Base-by-base conservation (phyloP, 2,888 invertebrate genomes). In the Drosophila aldrichi region DNA sequence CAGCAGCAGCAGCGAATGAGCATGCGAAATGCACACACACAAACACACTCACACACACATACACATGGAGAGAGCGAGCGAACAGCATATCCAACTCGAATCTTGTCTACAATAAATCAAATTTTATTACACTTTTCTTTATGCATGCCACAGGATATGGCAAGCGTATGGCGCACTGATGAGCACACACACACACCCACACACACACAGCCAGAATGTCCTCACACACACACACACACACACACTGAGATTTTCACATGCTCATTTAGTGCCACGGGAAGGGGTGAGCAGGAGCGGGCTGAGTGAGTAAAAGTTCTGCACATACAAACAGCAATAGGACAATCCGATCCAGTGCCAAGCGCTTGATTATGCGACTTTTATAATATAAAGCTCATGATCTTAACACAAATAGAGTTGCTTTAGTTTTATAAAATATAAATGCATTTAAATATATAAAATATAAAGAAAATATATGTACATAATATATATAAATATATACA, bases 81-180 rank as follows among this genome's bases (percentile, higher is more conserved):
- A 74, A 61, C 79, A 76, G 78, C 81, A 90, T 81, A 91, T 91
- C 91, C 92, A 91, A 82, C 92, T 91, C 90, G 91, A 92, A 92
- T 92, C 92, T 92, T 92, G 93, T 92, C 93, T 90, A 91, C 91
- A 92, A 92, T 92, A 92, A 92, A 92, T 92, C 93, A 92, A 92
- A 93, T 93, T 93, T 92, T 92, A 92, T 92, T 93, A 93, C 92
- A 92, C 91, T 93, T 92, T 92, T 92, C 92, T 93, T 93, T 92
- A 93, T 92, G 91, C 91, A 91, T 91, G 87, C 89, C 81, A 89
- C 89, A 86, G 89, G 89, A 88, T 88, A 90, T 86, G 86, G 88
- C 80, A 87, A 83, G 90, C 87, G 90, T 89, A 87, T 88, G 90
- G 90, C 77, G 77, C 80, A 74, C 81, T 90, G 90, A 87, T 88